Evolutionary conservation across 2,113 vertebrate species (phyloP).

Genomic region (Varanus salvator): DNA sequence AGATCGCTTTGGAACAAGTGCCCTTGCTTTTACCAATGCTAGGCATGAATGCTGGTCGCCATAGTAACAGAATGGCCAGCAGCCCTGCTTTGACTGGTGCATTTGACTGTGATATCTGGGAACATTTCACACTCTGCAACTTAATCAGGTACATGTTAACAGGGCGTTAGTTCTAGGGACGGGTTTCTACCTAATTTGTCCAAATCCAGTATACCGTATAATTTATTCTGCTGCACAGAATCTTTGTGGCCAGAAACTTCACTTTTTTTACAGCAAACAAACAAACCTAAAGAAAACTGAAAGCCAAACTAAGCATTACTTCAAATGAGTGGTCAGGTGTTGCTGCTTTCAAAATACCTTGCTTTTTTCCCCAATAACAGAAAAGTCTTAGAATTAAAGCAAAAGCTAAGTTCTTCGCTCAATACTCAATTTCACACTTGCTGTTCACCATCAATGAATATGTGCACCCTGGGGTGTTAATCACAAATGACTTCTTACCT

Average conservation of each 20-base stretch:
- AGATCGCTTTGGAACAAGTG: background rate
- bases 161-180: no score
- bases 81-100: background rate
- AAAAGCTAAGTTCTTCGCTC: background rate
- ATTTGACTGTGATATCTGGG: background rate
- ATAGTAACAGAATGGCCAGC: background rate
- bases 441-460: background rate
- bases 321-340: background rate
- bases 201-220: background rate
- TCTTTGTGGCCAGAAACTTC: background rate
- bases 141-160: background rate
- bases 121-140: background rate
- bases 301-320: background rate
- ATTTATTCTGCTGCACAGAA: background rate
- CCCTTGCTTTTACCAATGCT: background rate
- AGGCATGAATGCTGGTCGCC: background rate
- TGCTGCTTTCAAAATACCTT: background rate
- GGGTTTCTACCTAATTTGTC: background rate
- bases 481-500: conserved; percentile 74
- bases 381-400: no score
- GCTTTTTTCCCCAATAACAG: no score
- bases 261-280: background rate
- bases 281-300: background rate
- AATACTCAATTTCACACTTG: background rate
- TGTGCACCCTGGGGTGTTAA: background rate